Percentiles rank a stretch among this genome's conserved stretches.
Evolutionary conservation across 2,888 invertebrate species (phyloP).

Genomic region (Nephrocerus scutellatus): DNA sequence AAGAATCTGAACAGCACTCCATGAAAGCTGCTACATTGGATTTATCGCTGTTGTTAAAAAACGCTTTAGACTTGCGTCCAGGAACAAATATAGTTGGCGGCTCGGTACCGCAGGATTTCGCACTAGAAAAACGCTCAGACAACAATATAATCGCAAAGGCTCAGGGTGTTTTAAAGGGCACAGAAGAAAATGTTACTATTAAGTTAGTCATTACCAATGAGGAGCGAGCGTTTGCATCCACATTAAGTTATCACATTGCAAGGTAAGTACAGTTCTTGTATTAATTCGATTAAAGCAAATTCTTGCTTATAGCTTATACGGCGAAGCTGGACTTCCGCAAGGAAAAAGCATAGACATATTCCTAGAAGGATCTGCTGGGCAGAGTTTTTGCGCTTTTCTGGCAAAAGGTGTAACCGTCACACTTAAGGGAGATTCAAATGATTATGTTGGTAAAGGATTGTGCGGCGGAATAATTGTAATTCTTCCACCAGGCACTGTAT

Average conservation of each 20-base stretch:
- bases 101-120: conserved; percentile 76
- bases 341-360: conserved; percentile 69
- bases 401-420: conserved; percentile 82
- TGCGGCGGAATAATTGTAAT: conserved; percentile 93
- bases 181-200: conserved; percentile 61
- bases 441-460: conserved; percentile 93
- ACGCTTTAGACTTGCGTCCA: conserved; percentile 83
- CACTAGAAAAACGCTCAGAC: conserved; percentile 75
- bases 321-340: conserved; percentile 78
- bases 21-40: conserved; percentile 81
- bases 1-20: conserved; percentile 63
- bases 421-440: conserved; percentile 95
- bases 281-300: background rate
- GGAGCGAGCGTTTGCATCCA: conserved; percentile 87
- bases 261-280: conserved; percentile 54
- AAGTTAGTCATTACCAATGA: conserved; percentile 80
- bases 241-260: conserved; percentile 92
- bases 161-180: conserved; percentile 66
- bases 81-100: conserved; percentile 87
- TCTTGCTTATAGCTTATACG: conserved; percentile 61
- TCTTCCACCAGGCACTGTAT: conserved; percentile 78
- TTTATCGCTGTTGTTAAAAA: conserved; percentile 76
- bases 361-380: conserved; percentile 90
- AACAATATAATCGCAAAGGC: conserved; percentile 73
- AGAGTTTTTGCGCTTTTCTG: conserved; percentile 97